Conservation (phyloP, 2,113 vertebrate species). For the Pangasianodon hypophthalmus region DNA sequence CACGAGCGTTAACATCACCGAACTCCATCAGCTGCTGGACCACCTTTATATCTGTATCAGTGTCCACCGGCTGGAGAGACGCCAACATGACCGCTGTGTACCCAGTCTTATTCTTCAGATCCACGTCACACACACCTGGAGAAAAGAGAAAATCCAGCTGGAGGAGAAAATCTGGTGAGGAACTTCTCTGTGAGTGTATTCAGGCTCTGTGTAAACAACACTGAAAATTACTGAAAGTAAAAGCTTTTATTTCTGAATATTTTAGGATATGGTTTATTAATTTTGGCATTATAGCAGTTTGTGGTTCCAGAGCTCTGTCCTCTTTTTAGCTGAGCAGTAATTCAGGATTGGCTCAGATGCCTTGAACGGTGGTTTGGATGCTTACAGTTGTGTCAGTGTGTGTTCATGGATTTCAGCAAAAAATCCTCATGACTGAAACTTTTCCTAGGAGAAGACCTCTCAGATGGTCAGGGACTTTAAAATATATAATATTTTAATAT, state of each 20-base stretch:
- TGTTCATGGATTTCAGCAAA: not conserved
- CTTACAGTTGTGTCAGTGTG: not conserved
- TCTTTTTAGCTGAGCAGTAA: slow-evolving; percentile 9
- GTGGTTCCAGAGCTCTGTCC: not conserved
- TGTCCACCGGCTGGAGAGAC: slow-evolving; percentile 80
- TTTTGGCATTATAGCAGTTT: not conserved
- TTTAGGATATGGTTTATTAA: slow-evolving; percentile 2
- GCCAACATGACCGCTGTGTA: slow-evolving; percentile 93
- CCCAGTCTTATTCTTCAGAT: slow-evolving; percentile 87
- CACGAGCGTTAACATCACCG: slow-evolving; percentile 83
- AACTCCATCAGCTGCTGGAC: slow-evolving; percentile 84
- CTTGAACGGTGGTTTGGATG: slow-evolving; percentile 6
- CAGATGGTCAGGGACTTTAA: not conserved
- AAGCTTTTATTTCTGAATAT: not conserved
- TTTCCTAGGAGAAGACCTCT: not conserved
- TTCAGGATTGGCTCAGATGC: not conserved
- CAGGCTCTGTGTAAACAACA: not conserved
- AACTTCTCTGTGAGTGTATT: not conserved
- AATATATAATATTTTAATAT: not conserved
- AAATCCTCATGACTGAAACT: not conserved
- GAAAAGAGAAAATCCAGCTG: not conserved
- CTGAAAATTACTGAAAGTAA: not conserved
- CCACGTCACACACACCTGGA: slow-evolving; percentile 73
- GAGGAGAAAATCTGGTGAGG: not conserved
- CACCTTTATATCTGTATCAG: slow-evolving; percentile 83